These are phyloP conservation scores for Takifugu rubripes DNA, from an alignment of 2,797 vertebrate genomes.

Conservation along the genomic window DNA sequence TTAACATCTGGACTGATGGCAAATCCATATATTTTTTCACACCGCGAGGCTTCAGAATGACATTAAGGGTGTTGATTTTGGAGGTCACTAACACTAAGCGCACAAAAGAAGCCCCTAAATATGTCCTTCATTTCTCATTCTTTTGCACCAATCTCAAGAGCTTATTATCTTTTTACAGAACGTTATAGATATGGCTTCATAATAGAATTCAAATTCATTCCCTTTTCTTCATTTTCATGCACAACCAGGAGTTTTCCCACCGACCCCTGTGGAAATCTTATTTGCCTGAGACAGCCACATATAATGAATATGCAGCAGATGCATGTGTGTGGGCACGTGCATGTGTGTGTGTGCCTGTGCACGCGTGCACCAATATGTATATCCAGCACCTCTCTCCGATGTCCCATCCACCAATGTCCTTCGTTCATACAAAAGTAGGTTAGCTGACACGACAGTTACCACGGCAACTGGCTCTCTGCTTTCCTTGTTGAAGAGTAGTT, in stretches of 20 bases:
- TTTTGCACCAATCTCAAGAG: too few relatives aligned
- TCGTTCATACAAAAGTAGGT: constrained; percentile 66
- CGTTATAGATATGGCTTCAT: too few relatives aligned
- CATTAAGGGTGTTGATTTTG: too few relatives aligned
- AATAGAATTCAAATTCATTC: not conserved
- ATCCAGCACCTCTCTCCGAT: constrained; percentile 38
- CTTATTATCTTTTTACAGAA: too few relatives aligned
- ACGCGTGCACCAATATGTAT: constrained; percentile 22
- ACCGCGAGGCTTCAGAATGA: too few relatives aligned
- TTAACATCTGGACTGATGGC: too few relatives aligned
- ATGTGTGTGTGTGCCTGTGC: constrained; percentile 4
- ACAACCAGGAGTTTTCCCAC: too few relatives aligned
- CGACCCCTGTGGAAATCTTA: constrained; percentile 1
- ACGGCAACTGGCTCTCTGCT: constrained; percentile 71
- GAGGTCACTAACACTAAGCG: too few relatives aligned
- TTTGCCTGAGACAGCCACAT: constrained; percentile 17
- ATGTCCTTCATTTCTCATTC: too few relatives aligned
- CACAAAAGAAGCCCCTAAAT: too few relatives aligned
- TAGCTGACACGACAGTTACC: constrained; percentile 74
- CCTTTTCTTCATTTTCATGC: not conserved
- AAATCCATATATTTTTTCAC: too few relatives aligned
- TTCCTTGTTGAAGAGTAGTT: constrained; percentile 51
- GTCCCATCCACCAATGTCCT: constrained; percentile 56
- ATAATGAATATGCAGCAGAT: constrained; percentile 14
- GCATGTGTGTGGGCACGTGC: not conserved